Base-by-base conservation (phyloP, 2,888 invertebrate genomes). In the Stramonita haemastoma region DNA sequence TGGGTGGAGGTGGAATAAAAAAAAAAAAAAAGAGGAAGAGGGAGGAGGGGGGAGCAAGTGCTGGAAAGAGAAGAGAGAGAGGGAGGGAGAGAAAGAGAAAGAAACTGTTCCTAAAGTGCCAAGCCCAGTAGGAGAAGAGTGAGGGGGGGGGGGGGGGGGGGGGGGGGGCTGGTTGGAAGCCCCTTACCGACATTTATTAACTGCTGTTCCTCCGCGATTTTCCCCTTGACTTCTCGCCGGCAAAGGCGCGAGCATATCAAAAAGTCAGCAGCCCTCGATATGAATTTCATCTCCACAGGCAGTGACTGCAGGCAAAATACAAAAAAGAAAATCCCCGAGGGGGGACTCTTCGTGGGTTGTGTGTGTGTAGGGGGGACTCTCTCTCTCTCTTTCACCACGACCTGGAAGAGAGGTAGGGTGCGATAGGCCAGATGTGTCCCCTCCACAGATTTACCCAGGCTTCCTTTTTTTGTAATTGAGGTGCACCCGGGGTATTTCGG, bases 151-250 rank as follows among this genome's bases (percentile, higher is more conserved):
- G n/a, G n/a, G n/a, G n/a, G n/a, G n/a, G n/a, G n/a, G n/a, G n/a
- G n/a, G n/a, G n/a, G n/a, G n/a, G 85, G 46, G 89, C 89, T 29
- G 73, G 84, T 81, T n/a, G 66, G 34, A 36, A 89, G 89, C 73
- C 89, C 89, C 89, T 70, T 83, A 66, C 70, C 83, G 89, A 86
- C 90, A 79, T 89, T 92, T 92, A 92, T 92, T 91, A 91, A 92
- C 91, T 92, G 90, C 91, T 90, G 90, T 92, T 92, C 90, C 90
- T 81, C 88, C 89, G 87, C 91, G 90, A 92, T 92, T 92, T 92
- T 90, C 90, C 88, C 56, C 90, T 70, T 87, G 89, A 89, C 79
- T 90, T 79, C 77, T 13, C 88, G 57, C n/a, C 46, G 84, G 89
- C 84, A 91, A 92, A 85, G 83, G 84, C 85, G 36, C 89, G 85